phyloP scores from a whole-genome alignment of 2,888 invertebrate genomes.

The Nomada hirtipes region DNA sequence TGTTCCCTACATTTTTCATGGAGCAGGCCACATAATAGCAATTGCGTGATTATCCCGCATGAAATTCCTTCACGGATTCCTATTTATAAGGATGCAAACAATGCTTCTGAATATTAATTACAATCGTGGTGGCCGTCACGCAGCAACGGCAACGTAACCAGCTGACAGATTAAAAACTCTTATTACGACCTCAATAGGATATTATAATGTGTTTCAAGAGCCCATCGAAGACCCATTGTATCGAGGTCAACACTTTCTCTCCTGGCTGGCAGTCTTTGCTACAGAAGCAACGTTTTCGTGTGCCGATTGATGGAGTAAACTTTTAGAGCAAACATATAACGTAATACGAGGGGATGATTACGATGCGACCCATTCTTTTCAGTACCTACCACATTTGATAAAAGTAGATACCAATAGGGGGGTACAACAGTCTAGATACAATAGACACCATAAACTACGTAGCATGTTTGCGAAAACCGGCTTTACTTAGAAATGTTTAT shows the following conservation, averaged over 20 bases:
- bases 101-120: slow-evolving; percentile 46
- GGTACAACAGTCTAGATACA: too few species aligned
- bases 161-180: slow-evolving; percentile 38
- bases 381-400: too few species aligned
- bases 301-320: slow-evolving; percentile 12
- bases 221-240: slow-evolving; percentile 65
- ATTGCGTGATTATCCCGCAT: not conserved
- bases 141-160: slow-evolving; percentile 17
- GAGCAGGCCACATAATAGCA: not conserved
- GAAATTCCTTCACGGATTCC: slow-evolving; percentile 6
- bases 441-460: too few species aligned
- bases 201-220: slow-evolving; percentile 64
- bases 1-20: slow-evolving; percentile 1
- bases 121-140: slow-evolving; percentile 37
- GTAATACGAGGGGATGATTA: slow-evolving; percentile 16
- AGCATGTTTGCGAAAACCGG: too few species aligned
- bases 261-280: slow-evolving; percentile 35
- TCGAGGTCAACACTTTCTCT: slow-evolving; percentile 75
- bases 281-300: slow-evolving; percentile 17
- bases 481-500: too few species aligned
- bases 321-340: slow-evolving; percentile 5
- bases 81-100: slow-evolving; percentile 4
- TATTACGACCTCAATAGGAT: slow-evolving; percentile 61
- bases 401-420: too few species aligned
- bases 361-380: not conserved